Conservation (phyloP, 2,797 vertebrate genomes). For the Pitangus sulphuratus region DNA sequence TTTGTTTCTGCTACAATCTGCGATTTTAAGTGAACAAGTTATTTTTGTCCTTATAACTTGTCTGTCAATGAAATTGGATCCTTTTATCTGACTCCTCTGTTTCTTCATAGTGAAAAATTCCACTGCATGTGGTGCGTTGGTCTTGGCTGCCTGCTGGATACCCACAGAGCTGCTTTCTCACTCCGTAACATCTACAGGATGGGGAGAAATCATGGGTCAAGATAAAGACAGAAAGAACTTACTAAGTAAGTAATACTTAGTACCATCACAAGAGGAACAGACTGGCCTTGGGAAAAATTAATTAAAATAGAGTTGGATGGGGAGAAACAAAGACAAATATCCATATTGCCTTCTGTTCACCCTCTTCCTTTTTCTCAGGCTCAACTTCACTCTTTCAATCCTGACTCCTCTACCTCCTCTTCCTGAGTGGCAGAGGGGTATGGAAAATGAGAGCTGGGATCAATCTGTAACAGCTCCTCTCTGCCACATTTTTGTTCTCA, state of each 20-base stretch:
- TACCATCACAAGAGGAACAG: neutral
- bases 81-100: neutral
- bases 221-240: neutral
- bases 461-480: neutral
- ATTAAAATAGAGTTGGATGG: neutral
- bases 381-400: neutral
- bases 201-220: neutral
- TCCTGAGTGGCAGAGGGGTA: fast-evolving
- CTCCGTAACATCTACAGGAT: neutral
- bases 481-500: neutral
- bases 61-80: neutral
- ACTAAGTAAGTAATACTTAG: neutral
- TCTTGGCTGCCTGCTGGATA: neutral
- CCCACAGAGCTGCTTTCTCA: neutral
- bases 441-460: neutral
- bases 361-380: neutral
- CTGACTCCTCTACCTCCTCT: neutral
- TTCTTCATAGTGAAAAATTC: neutral
- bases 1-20: neutral
- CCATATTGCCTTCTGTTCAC: neutral
- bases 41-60: neutral
- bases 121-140: fast-evolving
- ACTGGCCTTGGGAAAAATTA: neutral
- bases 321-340: neutral
- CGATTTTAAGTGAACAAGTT: neutral